phyloP scores from a whole-genome alignment of 2,888 invertebrate species.

The Eueremaeus valkanovi region DNA sequence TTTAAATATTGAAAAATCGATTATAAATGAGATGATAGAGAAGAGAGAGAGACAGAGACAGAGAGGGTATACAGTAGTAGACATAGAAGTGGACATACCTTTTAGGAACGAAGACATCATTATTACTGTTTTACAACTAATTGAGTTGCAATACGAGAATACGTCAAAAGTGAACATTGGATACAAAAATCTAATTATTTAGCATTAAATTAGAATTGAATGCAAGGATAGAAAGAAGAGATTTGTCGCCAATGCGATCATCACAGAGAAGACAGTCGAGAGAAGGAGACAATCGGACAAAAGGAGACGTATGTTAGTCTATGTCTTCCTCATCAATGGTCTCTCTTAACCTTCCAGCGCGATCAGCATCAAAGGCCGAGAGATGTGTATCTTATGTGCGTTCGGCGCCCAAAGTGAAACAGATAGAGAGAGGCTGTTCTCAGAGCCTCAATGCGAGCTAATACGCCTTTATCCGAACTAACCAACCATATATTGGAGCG shows the following conservation, averaged over 20 bases:
- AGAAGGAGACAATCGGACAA: neutral
- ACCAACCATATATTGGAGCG: conserved; percentile 13
- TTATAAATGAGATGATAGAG: too few relatives aligned
- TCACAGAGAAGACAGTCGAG: too few relatives aligned
- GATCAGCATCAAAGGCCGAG: neutral
- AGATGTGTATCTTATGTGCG: neutral
- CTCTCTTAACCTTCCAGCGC: neutral
- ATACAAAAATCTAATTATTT: neutral
- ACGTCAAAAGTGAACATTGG: neutral
- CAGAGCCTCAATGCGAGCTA: neutral
- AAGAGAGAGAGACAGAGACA: too few relatives aligned
- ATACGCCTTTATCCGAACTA: conserved; percentile 26
- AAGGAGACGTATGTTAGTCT: neutral
- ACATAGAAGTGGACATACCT: neutral
- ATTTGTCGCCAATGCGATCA: neutral
- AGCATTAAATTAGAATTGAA: neutral
- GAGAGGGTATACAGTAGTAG: too few relatives aligned
- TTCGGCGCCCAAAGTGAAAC: too few relatives aligned
- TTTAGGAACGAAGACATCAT: neutral
- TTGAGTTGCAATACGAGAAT: neutral
- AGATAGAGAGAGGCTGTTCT: neutral
- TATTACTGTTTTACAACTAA: neutral
- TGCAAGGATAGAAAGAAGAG: neutral
- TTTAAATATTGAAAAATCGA: too few relatives aligned
- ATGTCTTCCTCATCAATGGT: neutral